Evolutionary conservation across 2,797 vertebrate genomes (phyloP), one percentile per base, ranked within the genome.

Genomic region (Malurus splendens): DNA sequence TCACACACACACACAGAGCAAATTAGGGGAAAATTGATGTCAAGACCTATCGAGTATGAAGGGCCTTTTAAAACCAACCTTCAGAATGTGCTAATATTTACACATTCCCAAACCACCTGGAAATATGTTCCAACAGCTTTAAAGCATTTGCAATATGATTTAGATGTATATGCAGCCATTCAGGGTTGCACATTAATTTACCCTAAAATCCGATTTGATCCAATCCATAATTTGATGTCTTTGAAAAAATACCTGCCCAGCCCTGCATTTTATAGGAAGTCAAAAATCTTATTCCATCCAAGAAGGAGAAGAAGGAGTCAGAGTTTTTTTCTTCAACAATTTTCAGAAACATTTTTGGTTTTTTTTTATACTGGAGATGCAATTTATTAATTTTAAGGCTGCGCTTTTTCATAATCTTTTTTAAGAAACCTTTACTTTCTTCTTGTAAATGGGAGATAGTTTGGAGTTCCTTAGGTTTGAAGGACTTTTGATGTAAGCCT

Each of bases 31-130:
- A 90, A 87, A 89, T 65, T 87, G 84, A 91, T 94, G 91, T 90
- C 73, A 77, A 64, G 90, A 75, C 66, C 87, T 88, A 79, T 92
- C 0, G 12, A 78, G 76, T 81, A 67, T 92, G 74, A 95, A 94
- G 85, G 78, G 82, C 75, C 61, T 81, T 95, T 94, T 87, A 92
- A 95, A 41, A 30, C 38, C 89, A 82, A 20, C 74, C 57, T 91
- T 94, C 89, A 81, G 86, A 94, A 91, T 61, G 73, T 89, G 87
- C 82, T 86, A 75, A 82, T 90, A 94, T 94, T 91, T 88, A 92
- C 86, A 93, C 36, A 25, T 90, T 94, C 87, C 89, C 74, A 77
- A 81, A 82, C 74, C 87, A 93, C 90, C 93, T 93, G 70, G 82
- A 95, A 93, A 90, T 80, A 84, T 33, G 89, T 77, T 94, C 83